phyloP scores from a whole-genome alignment of 2,113 vertebrate species.

The Rafetus swinhoei region DNA sequence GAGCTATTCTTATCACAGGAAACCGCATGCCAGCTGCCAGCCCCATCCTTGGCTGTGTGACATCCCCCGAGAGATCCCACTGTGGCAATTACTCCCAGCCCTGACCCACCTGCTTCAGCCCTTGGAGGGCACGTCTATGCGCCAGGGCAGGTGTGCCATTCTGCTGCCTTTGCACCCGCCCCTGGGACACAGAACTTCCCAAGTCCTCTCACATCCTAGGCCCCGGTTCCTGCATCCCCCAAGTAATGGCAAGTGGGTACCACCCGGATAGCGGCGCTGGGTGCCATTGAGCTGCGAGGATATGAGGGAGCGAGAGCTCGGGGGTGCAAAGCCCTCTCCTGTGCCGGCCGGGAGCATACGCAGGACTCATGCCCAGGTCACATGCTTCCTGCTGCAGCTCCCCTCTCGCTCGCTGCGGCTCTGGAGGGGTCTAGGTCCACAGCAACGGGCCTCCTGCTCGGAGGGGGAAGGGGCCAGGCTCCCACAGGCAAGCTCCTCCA shows the following conservation, averaged over 20 bases:
- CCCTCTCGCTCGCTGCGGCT: neutral
- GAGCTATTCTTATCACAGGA: constrained; percentile 28
- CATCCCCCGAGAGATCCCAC: constrained; percentile 43
- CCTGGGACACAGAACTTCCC: neutral
- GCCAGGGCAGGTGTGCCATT: neutral
- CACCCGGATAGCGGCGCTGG: neutral
- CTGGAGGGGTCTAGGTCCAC: neutral
- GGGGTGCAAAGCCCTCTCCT: neutral
- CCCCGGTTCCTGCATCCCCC: neutral
- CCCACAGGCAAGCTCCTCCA: neutral
- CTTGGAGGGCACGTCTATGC: neutral
- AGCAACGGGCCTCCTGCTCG: neutral
- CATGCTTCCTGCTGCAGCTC: neutral
- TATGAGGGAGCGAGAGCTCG: neutral
- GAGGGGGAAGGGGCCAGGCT: neutral
- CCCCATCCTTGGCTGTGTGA: constrained; percentile 30
- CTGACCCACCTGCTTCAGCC: constrained; percentile 42
- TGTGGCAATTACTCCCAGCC: constrained; percentile 43
- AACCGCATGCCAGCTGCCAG: constrained; percentile 53
- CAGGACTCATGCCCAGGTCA: neutral
- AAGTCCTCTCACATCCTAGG: neutral
- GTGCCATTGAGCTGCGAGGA: neutral
- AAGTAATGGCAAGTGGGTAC: neutral
- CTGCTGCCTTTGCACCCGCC: neutral
- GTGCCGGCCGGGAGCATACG: neutral